Base-by-base conservation (phyloP, 2,797 vertebrate genomes). In the Tragelaphus eurycerus region DNA sequence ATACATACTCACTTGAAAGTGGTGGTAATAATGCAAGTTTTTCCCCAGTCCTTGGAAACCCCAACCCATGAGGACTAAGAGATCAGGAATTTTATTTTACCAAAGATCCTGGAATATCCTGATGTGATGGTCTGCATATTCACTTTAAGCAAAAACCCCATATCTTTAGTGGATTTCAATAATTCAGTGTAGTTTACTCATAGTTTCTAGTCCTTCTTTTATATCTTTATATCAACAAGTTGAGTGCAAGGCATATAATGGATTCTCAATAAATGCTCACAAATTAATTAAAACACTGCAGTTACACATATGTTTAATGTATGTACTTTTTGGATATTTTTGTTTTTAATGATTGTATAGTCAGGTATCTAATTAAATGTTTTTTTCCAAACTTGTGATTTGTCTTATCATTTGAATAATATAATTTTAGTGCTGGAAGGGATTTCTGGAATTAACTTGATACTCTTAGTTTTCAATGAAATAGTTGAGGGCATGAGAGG, bases 381-480 rank as follows among this genome's bases (percentile, higher is more conserved):
- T 76, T 59, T 71, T 87, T 60, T 48, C 46, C 92, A 83, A 59
- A 95, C 14, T 95, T 94, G 2, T 57, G 14, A 85, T 57, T 95
- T 86, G 84, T 62, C 27, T 82, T 93, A 43, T 94, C 14, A 86
- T 57, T 89, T 96, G 64, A 97, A 59, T 91, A 62, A 78, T 48
- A 81, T 46, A 89, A 79, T 74, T 96, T 95, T 82, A 84, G 76
- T 89, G 3, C 50, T 87, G 25, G 60, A 92, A 95, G 31, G 52
- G 14, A 89, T 82, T n/a, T 93, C 50, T 64, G 84, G 60, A 93
- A 95, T 89, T 92, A 89, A 84, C 57, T 97, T 96, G 8, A 8
- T 64, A 95, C 13, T 97, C 19, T 96, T n/a, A 86, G 87, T 74
- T 97, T 82, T 95, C 12, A 4, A n/a, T 95, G 43, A 76, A 92